phyloP scores from a whole-genome alignment of 2,113 vertebrate genomes.

The Oophaga pumilio region DNA sequence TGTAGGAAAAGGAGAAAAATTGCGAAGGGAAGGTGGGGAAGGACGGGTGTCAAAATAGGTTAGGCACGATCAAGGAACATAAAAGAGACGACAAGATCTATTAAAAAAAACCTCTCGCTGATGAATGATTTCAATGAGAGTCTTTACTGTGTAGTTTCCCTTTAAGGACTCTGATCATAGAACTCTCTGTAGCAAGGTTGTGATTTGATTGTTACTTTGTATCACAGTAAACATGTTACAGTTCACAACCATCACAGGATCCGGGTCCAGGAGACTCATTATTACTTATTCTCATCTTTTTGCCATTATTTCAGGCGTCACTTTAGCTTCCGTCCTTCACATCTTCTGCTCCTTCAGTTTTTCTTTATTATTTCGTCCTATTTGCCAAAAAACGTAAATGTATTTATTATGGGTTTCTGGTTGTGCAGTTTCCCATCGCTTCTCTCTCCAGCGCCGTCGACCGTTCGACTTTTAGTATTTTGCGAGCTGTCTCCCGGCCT shows the following conservation, averaged over 20 bases:
- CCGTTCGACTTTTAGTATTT: neutral
- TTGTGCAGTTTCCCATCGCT: neutral
- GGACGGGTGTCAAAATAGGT: no score
- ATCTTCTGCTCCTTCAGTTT: neutral
- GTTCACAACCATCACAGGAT: neutral
- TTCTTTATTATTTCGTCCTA: neutral
- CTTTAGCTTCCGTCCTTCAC: slow-evolving; percentile 10
- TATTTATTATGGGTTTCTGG: neutral
- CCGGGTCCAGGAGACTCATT: neutral
- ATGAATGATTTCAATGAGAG: no score
- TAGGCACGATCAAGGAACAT: no score
- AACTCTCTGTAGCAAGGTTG: no score
- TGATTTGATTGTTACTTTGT: no score
- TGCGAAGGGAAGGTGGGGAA: no score
- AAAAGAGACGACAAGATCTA: no score
- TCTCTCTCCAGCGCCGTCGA: neutral
- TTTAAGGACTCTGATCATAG: no score
- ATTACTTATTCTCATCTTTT: neutral
- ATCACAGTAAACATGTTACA: neutral
- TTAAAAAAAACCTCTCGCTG: no score
- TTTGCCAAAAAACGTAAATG: neutral
- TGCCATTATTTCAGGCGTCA: neutral
- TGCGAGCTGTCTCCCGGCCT: neutral
- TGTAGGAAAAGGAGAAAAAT: no score
- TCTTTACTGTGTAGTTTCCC: no score